These are phyloP conservation scores for Riparia riparia DNA, from an alignment of 2,113 vertebrate species.

Conservation along the genomic window DNA sequence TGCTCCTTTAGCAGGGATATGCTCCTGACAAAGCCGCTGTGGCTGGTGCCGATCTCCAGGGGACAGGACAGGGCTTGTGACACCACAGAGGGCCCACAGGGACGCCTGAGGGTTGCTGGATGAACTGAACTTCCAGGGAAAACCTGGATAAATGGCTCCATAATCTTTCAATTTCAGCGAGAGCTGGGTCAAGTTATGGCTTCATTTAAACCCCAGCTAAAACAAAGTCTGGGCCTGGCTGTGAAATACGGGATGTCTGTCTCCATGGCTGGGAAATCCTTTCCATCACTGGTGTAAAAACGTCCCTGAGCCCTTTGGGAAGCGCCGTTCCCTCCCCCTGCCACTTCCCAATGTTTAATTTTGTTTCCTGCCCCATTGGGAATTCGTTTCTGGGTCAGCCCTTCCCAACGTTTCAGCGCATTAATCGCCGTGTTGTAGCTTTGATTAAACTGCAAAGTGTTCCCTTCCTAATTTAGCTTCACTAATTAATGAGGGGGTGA, in stretches of 20 bases:
- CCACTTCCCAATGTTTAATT: background rate
- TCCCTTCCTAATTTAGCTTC: background rate
- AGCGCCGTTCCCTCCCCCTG: background rate
- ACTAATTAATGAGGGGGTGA: background rate
- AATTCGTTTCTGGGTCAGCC: slow-evolving; percentile 37
- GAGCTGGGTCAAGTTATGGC: background rate
- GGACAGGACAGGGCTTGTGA: background rate
- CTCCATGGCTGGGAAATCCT: background rate
- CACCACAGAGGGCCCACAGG: accelerated
- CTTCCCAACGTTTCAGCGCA: background rate
- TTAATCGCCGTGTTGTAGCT: background rate
- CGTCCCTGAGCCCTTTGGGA: background rate
- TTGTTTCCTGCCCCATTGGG: background rate
- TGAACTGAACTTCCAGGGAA: background rate
- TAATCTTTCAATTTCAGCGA: background rate
- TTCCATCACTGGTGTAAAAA: background rate
- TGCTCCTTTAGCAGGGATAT: background rate
- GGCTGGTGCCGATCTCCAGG: accelerated
- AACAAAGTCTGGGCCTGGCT: background rate
- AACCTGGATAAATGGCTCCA: background rate
- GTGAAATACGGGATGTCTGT: background rate
- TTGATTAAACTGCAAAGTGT: background rate
- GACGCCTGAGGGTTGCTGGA: background rate
- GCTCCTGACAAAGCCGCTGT: background rate
- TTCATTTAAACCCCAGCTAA: background rate